A percentile compares a stretch with the other conserved stretches of the same genome.
These are phyloP conservation scores for Brienomyrus brachyistius DNA, from an alignment of 2,113 vertebrate genomes.

Conservation along the genomic window DNA sequence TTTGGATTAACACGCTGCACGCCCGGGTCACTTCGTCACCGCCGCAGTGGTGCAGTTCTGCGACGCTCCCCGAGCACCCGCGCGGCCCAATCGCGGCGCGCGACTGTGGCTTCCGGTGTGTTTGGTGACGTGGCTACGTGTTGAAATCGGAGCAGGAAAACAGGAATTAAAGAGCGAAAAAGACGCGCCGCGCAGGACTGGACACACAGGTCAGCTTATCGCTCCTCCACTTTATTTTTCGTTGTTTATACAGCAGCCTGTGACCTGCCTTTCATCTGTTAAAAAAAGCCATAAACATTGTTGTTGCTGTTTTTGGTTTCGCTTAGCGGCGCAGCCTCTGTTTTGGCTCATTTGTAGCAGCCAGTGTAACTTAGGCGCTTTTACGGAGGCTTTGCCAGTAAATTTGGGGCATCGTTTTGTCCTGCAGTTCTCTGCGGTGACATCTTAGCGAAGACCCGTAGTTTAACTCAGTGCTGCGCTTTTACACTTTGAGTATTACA, in stretches of 20 bases:
- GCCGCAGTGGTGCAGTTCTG: neutral
- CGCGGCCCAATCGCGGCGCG: neutral
- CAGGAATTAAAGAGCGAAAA: neutral
- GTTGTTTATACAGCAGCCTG: neutral
- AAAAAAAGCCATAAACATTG: neutral
- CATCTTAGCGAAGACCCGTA: neutral
- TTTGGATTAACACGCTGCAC: neutral
- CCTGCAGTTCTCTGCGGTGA: neutral
- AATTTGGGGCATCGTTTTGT: neutral
- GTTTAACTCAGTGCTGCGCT: neutral
- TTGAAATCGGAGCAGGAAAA: slow-evolving; percentile 4
- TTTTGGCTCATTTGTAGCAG: neutral
- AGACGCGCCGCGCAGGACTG: neutral
- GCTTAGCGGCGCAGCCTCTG: neutral
- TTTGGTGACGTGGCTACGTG: slow-evolving; percentile 13
- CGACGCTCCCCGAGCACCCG: neutral
- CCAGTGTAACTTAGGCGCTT: neutral
- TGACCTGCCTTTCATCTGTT: neutral
- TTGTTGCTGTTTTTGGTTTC: neutral
- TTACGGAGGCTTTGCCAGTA: neutral
- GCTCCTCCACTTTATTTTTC: neutral
- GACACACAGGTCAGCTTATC: neutral
- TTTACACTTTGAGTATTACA: neutral
- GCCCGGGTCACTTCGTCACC: neutral
- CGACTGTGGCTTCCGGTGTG: neutral